Percentiles rank a stretch among this genome's conserved stretches.
Evolutionary conservation across 37 sponge, comb jelly and placozoan genomes (phyloP).

Genomic region (Haliclona indistincta): DNA sequence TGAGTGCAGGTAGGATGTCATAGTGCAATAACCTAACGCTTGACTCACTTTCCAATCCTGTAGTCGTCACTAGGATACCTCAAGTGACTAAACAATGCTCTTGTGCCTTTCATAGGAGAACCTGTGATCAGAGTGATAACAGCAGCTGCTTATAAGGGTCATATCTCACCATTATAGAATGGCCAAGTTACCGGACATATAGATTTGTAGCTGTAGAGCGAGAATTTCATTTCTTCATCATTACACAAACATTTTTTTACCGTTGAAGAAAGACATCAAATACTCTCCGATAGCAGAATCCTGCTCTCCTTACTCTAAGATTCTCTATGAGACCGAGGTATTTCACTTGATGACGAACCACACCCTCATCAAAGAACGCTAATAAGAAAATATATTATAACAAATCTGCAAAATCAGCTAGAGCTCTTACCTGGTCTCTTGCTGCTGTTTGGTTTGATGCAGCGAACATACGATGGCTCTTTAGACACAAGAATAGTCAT

Average conservation of each 20-base stretch:
- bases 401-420: neutral
- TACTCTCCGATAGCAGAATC: slow-evolving; percentile 81
- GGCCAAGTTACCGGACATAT: slow-evolving; percentile 84
- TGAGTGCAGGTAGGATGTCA: neutral
- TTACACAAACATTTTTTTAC: slow-evolving; percentile 7
- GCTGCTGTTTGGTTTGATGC: slow-evolving; percentile 87
- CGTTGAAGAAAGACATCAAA: slow-evolving; percentile 60
- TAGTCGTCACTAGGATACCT: slow-evolving; percentile 54
- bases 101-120: slow-evolving; percentile 25
- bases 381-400: neutral
- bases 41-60: slow-evolving; percentile 76
- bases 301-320: slow-evolving; percentile 86
- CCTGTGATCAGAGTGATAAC: slow-evolving; percentile 14
- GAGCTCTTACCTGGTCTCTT: slow-evolving; percentile 61
- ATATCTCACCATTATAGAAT: slow-evolving; percentile 42
- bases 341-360: slow-evolving; percentile 80
- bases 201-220: slow-evolving; percentile 82
- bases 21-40: neutral
- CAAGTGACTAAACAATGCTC: slow-evolving; percentile 48
- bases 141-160: neutral
- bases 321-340: slow-evolving; percentile 94
- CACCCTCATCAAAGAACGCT: slow-evolving; percentile 56
- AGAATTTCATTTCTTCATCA: no score
- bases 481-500: slow-evolving; percentile 76
- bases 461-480: slow-evolving; percentile 81